These are phyloP conservation scores for Heliconius congener DNA, from an alignment of 1,140 invertebrate genomes.

Conservation along the genomic window DNA sequence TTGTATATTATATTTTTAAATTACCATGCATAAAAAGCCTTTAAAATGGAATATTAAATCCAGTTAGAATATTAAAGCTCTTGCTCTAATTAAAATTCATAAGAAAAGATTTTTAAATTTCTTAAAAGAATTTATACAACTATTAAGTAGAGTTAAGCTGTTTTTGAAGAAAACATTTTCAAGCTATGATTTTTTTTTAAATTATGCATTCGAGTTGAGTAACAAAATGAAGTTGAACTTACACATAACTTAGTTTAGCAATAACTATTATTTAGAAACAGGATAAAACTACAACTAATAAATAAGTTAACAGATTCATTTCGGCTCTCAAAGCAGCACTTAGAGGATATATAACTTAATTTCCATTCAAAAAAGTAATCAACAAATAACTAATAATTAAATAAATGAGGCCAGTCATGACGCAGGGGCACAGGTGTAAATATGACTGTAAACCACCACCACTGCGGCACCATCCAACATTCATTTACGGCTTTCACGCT, in stretches of 20 bases:
- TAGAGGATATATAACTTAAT: background rate
- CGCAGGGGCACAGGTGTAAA: too few species aligned
- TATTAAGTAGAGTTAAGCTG: background rate
- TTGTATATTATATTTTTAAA: too few species aligned
- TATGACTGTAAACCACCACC: too few species aligned
- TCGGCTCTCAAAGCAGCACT: background rate
- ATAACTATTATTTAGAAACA: slow-evolving; percentile 59
- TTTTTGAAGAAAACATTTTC: background rate
- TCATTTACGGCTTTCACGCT: too few species aligned
- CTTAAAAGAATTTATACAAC: background rate
- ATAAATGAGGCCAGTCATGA: too few species aligned
- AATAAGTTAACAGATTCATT: slow-evolving; percentile 30
- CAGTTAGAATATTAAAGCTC: background rate
- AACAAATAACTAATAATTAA: background rate
- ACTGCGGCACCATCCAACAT: too few species aligned
- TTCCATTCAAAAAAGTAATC: background rate
- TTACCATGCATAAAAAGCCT: background rate
- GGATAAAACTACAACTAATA: slow-evolving; percentile 60
- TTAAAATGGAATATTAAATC: background rate
- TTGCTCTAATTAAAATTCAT: slow-evolving; percentile 6
- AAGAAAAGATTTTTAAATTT: background rate
- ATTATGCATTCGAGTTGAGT: too few species aligned
- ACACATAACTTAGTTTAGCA: slow-evolving; percentile 45
- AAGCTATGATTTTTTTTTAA: too few species aligned
- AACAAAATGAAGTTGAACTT: slow-evolving; percentile 32